Evolutionary conservation across 2,113 vertebrate genomes (phyloP).

Genomic region (Cairina moschata): DNA sequence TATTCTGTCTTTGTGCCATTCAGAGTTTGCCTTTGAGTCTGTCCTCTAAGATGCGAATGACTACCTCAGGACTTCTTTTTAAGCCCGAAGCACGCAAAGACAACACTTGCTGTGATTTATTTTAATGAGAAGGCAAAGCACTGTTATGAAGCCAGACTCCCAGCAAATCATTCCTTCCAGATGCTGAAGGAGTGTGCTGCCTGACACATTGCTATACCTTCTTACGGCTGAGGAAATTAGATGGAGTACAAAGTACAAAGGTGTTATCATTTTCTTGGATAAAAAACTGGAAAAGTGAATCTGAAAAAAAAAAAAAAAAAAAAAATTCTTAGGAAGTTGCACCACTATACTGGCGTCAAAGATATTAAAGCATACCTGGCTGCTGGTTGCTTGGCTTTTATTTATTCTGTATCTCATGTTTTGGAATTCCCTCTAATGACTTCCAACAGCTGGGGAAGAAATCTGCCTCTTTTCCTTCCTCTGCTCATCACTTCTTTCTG

Average conservation of each 20-base stretch:
- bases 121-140: conserved; percentile 31
- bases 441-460: not conserved
- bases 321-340: not conserved
- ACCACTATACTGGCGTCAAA: not conserved
- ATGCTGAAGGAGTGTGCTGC: not conserved
- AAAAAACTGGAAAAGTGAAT: not conserved
- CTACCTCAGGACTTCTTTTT: not conserved
- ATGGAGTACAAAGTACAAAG: not conserved
- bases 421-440: not conserved
- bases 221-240: not conserved
- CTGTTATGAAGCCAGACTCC: not conserved
- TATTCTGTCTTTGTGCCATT: not conserved
- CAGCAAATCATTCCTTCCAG: not conserved
- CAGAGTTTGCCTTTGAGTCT: not conserved
- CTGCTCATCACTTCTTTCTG: not conserved
- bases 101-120: conserved; percentile 17
- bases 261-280: not conserved
- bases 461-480: not conserved
- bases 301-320: not conserved
- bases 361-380: not conserved
- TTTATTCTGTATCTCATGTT: not conserved
- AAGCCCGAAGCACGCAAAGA: not conserved
- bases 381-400: not conserved
- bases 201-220: not conserved
- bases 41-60: not conserved